phyloP scores from a whole-genome alignment of 2,888 invertebrate species.

The Nemotelus nigrinus region DNA sequence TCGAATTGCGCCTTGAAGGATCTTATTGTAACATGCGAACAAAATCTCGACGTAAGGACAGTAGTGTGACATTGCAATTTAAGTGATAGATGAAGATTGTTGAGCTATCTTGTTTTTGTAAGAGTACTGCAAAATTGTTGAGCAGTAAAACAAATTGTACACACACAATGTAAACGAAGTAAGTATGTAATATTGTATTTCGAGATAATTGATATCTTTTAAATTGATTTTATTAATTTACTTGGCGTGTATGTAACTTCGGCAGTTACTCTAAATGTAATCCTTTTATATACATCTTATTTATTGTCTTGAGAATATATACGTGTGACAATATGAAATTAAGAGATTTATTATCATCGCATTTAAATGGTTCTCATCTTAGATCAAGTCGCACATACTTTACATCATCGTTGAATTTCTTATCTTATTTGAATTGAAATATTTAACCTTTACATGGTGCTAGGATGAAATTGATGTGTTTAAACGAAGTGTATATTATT shows the following conservation, averaged over 20 bases:
- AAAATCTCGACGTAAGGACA: too few species aligned
- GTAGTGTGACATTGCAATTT: background rate
- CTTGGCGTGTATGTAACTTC: conserved; percentile 26
- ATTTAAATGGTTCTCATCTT: too few species aligned
- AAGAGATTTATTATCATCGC: conserved; percentile 4
- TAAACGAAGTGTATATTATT: background rate
- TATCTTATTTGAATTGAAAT: background rate
- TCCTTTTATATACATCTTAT: conserved; percentile 22
- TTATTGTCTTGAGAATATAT: conserved; percentile 33
- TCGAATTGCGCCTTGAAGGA: too few species aligned
- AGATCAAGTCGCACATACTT: too few species aligned
- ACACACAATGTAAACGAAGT: conserved; percentile 43
- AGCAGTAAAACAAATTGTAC: conserved; percentile 37
- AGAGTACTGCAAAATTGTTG: conserved; percentile 29
- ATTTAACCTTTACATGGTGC: background rate
- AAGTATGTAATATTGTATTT: conserved; percentile 45
- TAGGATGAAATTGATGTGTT: background rate
- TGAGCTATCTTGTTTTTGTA: conserved; percentile 33
- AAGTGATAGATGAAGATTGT: conserved; percentile 5
- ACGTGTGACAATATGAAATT: conserved; percentile 16
- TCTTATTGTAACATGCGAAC: too few species aligned
- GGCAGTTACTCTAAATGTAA: conserved; percentile 18
- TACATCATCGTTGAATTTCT: too few species aligned
- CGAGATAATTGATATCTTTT: conserved; percentile 30
- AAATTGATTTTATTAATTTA: conserved; percentile 31